phyloP scores from a whole-genome alignment of 2,888 invertebrate species.

The Timema podura region DNA sequence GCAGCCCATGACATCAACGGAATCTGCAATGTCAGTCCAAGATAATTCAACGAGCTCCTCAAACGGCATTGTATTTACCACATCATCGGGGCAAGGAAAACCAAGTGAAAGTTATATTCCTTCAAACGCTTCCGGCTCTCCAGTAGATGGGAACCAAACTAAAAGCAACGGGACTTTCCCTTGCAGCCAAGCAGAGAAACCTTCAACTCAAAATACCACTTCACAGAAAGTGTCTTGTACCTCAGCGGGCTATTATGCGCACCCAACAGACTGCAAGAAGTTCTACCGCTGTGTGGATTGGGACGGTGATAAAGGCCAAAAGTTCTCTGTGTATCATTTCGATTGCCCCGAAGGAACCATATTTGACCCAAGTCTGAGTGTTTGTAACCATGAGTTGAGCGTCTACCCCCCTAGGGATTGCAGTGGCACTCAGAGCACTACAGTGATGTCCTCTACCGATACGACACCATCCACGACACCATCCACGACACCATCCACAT shows the following conservation, averaged over 20 bases:
- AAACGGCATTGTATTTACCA: not conserved
- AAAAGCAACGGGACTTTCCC: slow-evolving; percentile 16
- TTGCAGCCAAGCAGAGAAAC: slow-evolving; percentile 20
- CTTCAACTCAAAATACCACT: slow-evolving; percentile 25
- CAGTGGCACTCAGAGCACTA: slow-evolving; percentile 35
- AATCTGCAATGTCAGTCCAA: not conserved
- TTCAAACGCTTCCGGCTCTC: slow-evolving; percentile 17
- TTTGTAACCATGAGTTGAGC: slow-evolving; percentile 64
- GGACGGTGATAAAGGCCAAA: slow-evolving; percentile 50
- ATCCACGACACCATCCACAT: slow-evolving; percentile 17
- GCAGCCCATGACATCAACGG: not conserved
- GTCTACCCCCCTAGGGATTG: slow-evolving; percentile 53
- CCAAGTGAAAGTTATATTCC: not conserved
- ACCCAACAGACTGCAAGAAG: slow-evolving; percentile 64
- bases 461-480: slow-evolving; percentile 2
- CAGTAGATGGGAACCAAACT: slow-evolving; percentile 21
- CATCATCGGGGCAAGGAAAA: not conserved
- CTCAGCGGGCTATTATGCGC: slow-evolving; percentile 67
- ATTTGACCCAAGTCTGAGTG: slow-evolving; percentile 62
- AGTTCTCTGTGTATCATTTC: slow-evolving; percentile 61
- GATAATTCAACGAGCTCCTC: not conserved
- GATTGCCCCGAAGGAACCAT: slow-evolving; percentile 67
- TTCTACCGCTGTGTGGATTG: slow-evolving; percentile 74
- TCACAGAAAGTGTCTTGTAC: slow-evolving; percentile 46
- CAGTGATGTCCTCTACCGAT: not conserved